These are phyloP conservation scores for Steinernema hermaphroditum DNA, from an alignment of 2,888 invertebrate genomes.

Conservation along the genomic window DNA sequence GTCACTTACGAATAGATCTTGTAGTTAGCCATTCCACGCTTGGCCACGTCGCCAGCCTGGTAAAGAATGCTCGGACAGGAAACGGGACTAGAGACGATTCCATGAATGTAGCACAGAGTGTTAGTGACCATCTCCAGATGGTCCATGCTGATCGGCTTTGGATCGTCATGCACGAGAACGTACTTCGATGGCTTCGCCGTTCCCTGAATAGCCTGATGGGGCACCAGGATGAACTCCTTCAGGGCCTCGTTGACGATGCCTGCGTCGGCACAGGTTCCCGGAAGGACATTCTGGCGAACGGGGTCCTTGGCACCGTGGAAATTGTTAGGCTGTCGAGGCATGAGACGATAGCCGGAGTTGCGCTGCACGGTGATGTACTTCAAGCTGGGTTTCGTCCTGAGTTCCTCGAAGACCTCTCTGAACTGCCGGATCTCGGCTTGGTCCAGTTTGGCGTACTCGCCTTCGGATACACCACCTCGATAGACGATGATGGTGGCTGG, in stretches of 20 bases:
- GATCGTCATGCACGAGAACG: slow-evolving; percentile 40
- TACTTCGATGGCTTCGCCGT: slow-evolving; percentile 48
- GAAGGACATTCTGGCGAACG: slow-evolving; percentile 41
- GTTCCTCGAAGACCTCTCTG: neutral
- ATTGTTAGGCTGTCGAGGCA: slow-evolving; percentile 22
- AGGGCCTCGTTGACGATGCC: slow-evolving; percentile 40
- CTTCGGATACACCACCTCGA: slow-evolving; percentile 42
- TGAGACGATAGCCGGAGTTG: slow-evolving; percentile 43
- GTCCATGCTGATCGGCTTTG: slow-evolving; percentile 18
- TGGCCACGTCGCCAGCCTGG: slow-evolving; percentile 46
- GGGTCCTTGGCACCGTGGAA: neutral
- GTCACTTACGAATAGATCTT: slow-evolving; percentile 32
- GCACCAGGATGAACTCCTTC: slow-evolving; percentile 48
- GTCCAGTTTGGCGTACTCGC: slow-evolving; percentile 39
- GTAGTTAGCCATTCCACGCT: slow-evolving; percentile 49
- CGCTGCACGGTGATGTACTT: slow-evolving; percentile 45
- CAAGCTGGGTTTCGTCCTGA: slow-evolving; percentile 33
- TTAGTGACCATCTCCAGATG: slow-evolving; percentile 17
- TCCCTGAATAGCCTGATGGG: slow-evolving; percentile 47
- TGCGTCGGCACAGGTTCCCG: slow-evolving; percentile 44
- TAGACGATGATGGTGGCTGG: slow-evolving; percentile 40
- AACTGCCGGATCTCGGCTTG: neutral
- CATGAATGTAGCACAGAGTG: slow-evolving; percentile 46
- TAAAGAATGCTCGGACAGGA: slow-evolving; percentile 45
- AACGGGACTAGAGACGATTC: slow-evolving; percentile 38